Evolutionary conservation across 2,888 invertebrate genomes (phyloP), one percentile per base, ranked within the genome.

Genomic region (Drosophila merina): DNA sequence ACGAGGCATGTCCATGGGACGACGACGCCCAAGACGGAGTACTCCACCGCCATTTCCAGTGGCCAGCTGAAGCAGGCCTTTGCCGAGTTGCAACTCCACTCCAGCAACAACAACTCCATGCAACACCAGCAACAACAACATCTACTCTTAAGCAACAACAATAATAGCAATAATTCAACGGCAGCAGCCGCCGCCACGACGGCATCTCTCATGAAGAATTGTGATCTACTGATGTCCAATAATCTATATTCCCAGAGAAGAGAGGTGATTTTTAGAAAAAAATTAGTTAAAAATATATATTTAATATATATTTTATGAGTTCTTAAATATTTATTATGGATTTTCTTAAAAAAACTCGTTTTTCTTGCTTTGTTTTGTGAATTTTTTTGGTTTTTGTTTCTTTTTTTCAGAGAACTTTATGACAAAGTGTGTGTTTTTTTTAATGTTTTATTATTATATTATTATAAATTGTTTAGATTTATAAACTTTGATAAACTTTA

Each of bases 201-300:
- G 36, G 66, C 72, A 62, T 70, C 75, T 69, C 66, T 82, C 83
- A 89, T 88, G 76, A 90, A 88, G 88, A 91, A 91, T 91, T 91
- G 90, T 89, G 91, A 90, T 91, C 87, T 90, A 81, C 85, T 89
- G 78, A 88, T 91, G 90, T 87, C 92, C 72, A 92, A 91, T 88
- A 92, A 92, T 88, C 83, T 91, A 85, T 90, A 91, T 87, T 90
- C 91, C 89, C 91, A 91, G 88, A 90, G 89, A 86, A 88, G 90
- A 89, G 92, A 91, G 91, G 92, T 92, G 79, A 87, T 80, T 74
- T 40, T 1, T 31, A 7, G 38, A 38, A 0, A n/a, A 33, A 33
- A 33, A 10, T 10, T 9, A 8, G 2, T 5, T 1, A 1, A n/a
- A 33, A 10, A n/a, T 10, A 33, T 20, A 20, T 20, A 20, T 1